Conservation (phyloP, 2,888 invertebrate genomes). For the Scaptomyza parva region DNA sequence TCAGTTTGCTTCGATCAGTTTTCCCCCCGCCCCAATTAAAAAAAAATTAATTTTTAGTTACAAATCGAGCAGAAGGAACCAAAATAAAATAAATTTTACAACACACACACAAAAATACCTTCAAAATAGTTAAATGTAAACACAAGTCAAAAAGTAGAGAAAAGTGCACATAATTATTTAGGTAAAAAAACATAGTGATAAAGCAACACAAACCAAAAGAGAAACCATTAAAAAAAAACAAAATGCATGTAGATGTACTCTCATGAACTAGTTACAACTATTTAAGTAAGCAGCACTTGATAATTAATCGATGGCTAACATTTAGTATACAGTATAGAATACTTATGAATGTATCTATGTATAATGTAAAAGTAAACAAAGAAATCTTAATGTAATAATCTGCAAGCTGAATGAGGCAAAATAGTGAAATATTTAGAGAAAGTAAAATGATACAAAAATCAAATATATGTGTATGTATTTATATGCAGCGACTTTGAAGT, state of each 20-base stretch:
- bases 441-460: constrained; percentile 10
- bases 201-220: constrained; percentile 53
- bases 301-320: constrained; percentile 32
- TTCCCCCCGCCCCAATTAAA: constrained; percentile 15
- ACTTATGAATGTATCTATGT: constrained; percentile 68
- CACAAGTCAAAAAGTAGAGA: constrained; percentile 51
- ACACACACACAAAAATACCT: constrained; percentile 32
- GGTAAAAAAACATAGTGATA: constrained; percentile 56
- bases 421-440: constrained; percentile 73
- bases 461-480: constrained; percentile 18
- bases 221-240: constrained; percentile 15
- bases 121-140: constrained; percentile 55
- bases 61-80: constrained; percentile 36
- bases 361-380: constrained; percentile 68
- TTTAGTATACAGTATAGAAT: constrained; percentile 42
- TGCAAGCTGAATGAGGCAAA: constrained; percentile 28
- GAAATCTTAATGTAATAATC: constrained; percentile 35
- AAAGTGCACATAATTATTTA: constrained; percentile 56
- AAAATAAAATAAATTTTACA: constrained; percentile 27
- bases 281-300: constrained; percentile 42
- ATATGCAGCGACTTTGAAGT: constrained; percentile 45
- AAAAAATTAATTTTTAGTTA: constrained; percentile 26
- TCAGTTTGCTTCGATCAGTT: constrained; percentile 61
- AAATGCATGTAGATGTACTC: constrained; percentile 46
- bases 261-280: constrained; percentile 45